Conservation (phyloP, 2,113 vertebrate species). For the Eulemur rufifrons region DNA sequence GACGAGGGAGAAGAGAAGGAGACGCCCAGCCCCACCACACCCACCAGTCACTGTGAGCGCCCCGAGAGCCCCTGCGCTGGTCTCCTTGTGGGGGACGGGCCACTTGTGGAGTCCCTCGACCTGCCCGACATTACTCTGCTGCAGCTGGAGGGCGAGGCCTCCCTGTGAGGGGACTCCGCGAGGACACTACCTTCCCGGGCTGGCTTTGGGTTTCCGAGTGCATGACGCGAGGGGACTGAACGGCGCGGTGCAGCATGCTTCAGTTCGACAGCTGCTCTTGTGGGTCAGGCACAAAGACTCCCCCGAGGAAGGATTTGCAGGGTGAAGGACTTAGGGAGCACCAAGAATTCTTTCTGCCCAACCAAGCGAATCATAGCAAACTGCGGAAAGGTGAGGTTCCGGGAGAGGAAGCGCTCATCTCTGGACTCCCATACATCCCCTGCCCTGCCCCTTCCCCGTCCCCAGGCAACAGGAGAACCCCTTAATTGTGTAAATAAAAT, state of each 20-base stretch:
- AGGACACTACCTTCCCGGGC: constrained; percentile 49
- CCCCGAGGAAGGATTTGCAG: constrained; percentile 33
- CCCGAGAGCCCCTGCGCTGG: constrained; percentile 64
- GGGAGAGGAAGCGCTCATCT: constrained; percentile 60
- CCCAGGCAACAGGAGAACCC: constrained; percentile 61
- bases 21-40: constrained; percentile 60
- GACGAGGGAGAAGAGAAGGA: constrained; percentile 59
- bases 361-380: constrained; percentile 12
- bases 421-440: constrained; percentile 37
- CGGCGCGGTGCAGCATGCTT: constrained; percentile 45
- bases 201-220: constrained; percentile 58
- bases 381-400: constrained; percentile 73
- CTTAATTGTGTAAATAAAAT: constrained; percentile 78
- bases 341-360: constrained; percentile 49
- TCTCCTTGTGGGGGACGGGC: constrained; percentile 61
- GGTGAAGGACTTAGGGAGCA: constrained; percentile 65
- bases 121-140: constrained; percentile 76
- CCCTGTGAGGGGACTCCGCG: constrained; percentile 65
- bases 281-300: constrained; percentile 56
- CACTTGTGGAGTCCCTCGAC: constrained; percentile 75
- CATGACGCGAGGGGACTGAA: constrained; percentile 48
- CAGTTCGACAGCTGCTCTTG: background rate
- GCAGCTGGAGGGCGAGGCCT: constrained; percentile 71
- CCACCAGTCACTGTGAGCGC: constrained; percentile 67
- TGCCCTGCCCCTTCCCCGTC: background rate